Evolutionary conservation across 2,113 vertebrate genomes (phyloP).

Genomic region (Microcebus ravelobensis): DNA sequence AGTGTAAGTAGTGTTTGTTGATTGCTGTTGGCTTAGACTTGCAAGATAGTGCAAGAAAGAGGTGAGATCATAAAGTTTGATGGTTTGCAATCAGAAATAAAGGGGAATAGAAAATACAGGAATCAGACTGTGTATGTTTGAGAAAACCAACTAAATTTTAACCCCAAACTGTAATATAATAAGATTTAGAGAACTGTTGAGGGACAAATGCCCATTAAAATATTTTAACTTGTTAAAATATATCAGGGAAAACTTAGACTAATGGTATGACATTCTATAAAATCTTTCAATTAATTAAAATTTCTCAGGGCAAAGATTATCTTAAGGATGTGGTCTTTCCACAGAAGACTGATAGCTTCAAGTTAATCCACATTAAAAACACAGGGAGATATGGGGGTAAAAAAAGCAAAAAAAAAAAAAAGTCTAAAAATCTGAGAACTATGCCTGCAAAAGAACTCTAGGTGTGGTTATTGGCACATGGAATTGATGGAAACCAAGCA

Average conservation of each 20-base stretch:
- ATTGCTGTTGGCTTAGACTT: not conserved
- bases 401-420: not conserved
- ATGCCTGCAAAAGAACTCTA: not conserved
- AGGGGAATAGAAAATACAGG: not conserved
- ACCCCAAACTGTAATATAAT: not conserved
- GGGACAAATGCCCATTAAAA: not conserved
- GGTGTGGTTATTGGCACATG: not conserved
- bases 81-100: not conserved
- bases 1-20: not conserved
- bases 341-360: not conserved
- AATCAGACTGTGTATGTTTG: not conserved
- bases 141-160: not conserved
- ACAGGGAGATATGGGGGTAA: not conserved
- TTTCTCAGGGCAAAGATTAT: not conserved
- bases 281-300: not conserved
- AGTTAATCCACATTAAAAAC: not conserved
- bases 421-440: not conserved
- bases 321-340: not conserved
- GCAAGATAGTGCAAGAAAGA: not conserved
- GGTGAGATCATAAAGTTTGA: not conserved
- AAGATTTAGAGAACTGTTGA: not conserved
- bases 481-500: not conserved
- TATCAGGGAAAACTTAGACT: not conserved
- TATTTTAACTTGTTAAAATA: not conserved
- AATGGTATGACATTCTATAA: not conserved